phyloP scores from a whole-genome alignment of 2,113 vertebrate species.

The Clarias magur region DNA sequence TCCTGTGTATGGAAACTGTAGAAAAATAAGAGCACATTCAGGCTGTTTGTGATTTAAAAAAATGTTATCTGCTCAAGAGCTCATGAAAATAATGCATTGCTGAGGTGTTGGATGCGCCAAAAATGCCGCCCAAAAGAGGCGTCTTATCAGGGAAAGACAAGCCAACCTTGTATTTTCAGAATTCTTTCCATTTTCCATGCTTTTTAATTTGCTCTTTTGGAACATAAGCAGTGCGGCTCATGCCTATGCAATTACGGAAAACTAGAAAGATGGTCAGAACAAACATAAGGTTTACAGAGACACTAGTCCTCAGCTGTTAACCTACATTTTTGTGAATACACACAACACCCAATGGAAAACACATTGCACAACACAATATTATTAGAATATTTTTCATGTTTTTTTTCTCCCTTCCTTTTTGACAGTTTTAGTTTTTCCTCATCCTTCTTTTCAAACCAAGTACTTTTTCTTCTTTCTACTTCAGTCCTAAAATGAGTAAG shows the following conservation, averaged over 20 bases:
- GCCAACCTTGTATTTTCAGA: conserved; percentile 61
- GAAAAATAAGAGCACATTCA: background rate
- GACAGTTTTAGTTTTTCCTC: background rate
- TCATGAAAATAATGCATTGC: conserved; percentile 56
- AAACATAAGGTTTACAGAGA: conserved; percentile 30
- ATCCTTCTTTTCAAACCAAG: background rate
- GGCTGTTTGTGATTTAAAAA: conserved; percentile 49
- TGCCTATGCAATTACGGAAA: conserved; percentile 56
- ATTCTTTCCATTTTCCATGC: conserved; percentile 67
- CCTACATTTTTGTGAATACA: conserved; percentile 26
- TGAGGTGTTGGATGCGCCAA: conserved; percentile 54
- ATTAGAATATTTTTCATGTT: background rate
- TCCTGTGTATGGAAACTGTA: conserved; percentile 15
- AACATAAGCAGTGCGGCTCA: conserved; percentile 60
- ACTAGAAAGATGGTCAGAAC: conserved; percentile 55
- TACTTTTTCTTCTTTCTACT: background rate
- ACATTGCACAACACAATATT: background rate
- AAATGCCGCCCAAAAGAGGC: conserved; percentile 63
- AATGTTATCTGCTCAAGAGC: conserved; percentile 48
- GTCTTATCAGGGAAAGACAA: conserved; percentile 65
- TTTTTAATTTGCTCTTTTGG: conserved; percentile 62
- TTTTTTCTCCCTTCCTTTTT: background rate
- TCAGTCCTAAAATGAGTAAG: background rate
- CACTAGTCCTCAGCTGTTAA: conserved; percentile 7
- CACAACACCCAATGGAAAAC: background rate